Conservation (phyloP, 2,797 vertebrate genomes). For the Taenioides sp. region DNA sequence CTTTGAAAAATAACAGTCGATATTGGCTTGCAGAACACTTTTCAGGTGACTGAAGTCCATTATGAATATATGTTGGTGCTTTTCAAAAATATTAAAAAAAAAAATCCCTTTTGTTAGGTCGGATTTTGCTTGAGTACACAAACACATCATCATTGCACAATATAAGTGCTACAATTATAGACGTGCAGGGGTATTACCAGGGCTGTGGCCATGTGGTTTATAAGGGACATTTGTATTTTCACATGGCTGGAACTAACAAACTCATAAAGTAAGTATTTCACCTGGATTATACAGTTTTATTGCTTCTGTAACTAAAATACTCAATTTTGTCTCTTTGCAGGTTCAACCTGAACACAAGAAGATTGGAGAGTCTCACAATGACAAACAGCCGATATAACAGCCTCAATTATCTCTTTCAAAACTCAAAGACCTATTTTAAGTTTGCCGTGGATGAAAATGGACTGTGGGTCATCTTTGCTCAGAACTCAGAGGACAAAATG, state of each 20-base stretch:
- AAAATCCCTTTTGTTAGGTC: conserved; percentile 68
- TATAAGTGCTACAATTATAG: conserved; percentile 62
- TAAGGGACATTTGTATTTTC: conserved; percentile 84
- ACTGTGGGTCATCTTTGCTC: conserved; percentile 89
- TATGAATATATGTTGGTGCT: background rate
- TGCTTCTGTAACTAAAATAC: background rate
- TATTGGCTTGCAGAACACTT: conserved; percentile 89
- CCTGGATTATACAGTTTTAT: background rate
- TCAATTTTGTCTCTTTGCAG: conserved; percentile 61
- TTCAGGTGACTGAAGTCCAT: conserved; percentile 75
- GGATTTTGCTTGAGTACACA: conserved; percentile 76
- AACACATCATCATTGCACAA: conserved; percentile 71
- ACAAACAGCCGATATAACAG: conserved; percentile 78
- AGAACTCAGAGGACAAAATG: conserved; percentile 69
- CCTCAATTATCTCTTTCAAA: conserved; percentile 85
- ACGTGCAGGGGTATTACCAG: conserved; percentile 76
- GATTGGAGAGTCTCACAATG: conserved; percentile 67
- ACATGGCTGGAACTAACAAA: conserved; percentile 80
- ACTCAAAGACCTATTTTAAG: conserved; percentile 94
- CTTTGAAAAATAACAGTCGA: conserved; percentile 69
- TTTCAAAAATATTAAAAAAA: background rate
- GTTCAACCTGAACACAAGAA: conserved; percentile 74
- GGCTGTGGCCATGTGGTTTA: conserved; percentile 87
- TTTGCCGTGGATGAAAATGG: conserved; percentile 87
- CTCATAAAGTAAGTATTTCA: conserved; percentile 82